Evolutionary conservation across 2,888 invertebrate species (phyloP), one percentile per base, ranked within the genome.

Genomic region (Abrostola tripartita): DNA sequence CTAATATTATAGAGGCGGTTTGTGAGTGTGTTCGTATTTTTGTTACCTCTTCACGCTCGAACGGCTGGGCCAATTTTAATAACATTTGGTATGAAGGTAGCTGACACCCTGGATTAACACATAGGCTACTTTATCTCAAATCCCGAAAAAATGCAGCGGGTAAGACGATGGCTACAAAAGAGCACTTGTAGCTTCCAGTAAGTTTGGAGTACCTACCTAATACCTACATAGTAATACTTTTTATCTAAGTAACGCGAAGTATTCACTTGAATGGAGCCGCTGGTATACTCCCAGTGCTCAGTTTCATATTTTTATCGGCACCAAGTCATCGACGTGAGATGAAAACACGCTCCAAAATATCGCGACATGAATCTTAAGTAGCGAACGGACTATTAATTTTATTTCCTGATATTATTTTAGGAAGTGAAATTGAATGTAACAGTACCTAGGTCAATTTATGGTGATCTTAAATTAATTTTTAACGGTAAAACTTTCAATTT

Each of bases 401-500:
- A 65, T 68, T 61, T 37, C 37, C 62, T 60, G 78, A 62, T 67
- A 74, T 76, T 70, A 77, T 70, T 77, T 77, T 62, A 66, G 52
- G 52, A 36, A 63, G 55, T 58, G 54, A 63, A 77, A 76, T 77
- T 77, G 52, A 67, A 66, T 70, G 57, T 66, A 58, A 58, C 49
- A 70, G 70, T 70, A 59, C 38, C 65, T 62, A n/a, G 24, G 37
- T n/a, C 47, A 51, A 73, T 71, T 76, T 75, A 76, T 61, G 58
- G 54, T 54, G 51, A 54, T 52, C 44, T 58, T 62, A 11, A 71
- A 76, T 57, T 54, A 71, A 62, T 62, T 60, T 24, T 66, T 57
- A 44, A 36, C 55, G 61, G 11, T 51, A 51, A 74, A 68, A 37
- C 50, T 50, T 49, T 7, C 50, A 55, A 55, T 58, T 71, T 61